Base-by-base conservation (phyloP, 2,797 vertebrate genomes). In the Todus mexicanus region DNA sequence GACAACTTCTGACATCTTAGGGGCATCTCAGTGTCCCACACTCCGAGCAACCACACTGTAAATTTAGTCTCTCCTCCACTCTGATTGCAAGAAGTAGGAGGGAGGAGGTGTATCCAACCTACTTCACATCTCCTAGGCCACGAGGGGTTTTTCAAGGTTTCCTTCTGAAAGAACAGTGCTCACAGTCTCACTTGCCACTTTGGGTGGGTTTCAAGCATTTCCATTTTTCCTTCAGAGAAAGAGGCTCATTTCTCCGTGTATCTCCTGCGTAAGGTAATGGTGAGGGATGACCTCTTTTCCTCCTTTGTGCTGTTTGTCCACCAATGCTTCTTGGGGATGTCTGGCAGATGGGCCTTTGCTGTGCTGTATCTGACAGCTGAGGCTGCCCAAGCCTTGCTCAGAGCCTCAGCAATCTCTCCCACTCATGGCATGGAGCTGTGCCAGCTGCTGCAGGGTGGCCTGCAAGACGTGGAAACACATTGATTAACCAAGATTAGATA, bases 1-100 rank as follows among this genome's bases (percentile, higher is more conserved):
- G 50, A 35, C 48, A 71, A n/a, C 45, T 89, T 81, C 59, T 87
- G 59, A 92, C 70, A 74, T 85, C 69, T 68, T 66, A 74, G 66
- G 66, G 73, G 43, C 63, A 66, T 68, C 70, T 88, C 60, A 45
- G 54, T 33, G 70, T 72, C 85, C 79, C 79, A 87, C 54, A 61
- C 20, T 29, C 29, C 69, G 35, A 87, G 53, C 35, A 87, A 71
- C 35, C 59, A 65, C 47, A 45, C 11, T 31, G 37, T 75, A 79
- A 77, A 91, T 78, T 50, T 43, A 68, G 61, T 83, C 29, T 90
- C 64, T 83, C 47, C 57, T 82, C 18, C 51, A 59, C 16, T 71
- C 56, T 78, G 6, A 25, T 54, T 87, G 45, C 13, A 82, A 79
- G 56, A 85, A 73, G 53, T 66, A 89, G 65, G 60, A 68, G 13